Percentiles rank a stretch among this genome's conserved stretches.
These are phyloP conservation scores for Centrocercus urophasianus DNA, from an alignment of 2,113 vertebrate genomes.

Conservation along the genomic window DNA sequence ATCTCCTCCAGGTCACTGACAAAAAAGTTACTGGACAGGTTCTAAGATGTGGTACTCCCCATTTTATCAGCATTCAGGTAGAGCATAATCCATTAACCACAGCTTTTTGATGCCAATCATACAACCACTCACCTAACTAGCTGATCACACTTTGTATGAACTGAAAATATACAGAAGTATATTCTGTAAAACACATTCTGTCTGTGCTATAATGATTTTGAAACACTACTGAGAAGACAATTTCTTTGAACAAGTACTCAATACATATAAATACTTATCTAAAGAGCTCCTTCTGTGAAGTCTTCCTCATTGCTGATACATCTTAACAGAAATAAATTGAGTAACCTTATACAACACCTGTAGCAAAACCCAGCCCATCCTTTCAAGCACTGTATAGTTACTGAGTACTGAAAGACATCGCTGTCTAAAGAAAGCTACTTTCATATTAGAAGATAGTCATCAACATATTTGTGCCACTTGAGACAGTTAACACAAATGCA, in stretches of 20 bases:
- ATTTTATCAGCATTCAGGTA: background rate
- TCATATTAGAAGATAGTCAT: background rate
- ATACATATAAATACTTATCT: background rate
- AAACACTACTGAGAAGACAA: background rate
- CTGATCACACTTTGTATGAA: background rate
- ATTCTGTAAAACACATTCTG: background rate
- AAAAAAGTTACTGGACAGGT: background rate
- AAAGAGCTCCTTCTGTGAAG: background rate
- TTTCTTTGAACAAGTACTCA: background rate
- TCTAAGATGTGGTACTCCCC: background rate
- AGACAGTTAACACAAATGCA: background rate
- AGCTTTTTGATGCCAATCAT: background rate
- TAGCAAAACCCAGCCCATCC: background rate
- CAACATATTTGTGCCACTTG: background rate
- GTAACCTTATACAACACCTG: background rate
- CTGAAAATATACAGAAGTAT: background rate
- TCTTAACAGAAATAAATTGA: background rate
- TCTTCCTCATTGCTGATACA: background rate
- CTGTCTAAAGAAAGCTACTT: background rate
- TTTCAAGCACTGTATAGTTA: background rate
- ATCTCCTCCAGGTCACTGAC: background rate
- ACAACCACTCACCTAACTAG: background rate
- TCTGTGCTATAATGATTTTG: background rate
- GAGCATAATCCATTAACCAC: rapidly evolving
- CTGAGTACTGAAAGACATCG: background rate